Base-by-base conservation (phyloP, 2,797 vertebrate species). In the Fratercula arctica region DNA sequence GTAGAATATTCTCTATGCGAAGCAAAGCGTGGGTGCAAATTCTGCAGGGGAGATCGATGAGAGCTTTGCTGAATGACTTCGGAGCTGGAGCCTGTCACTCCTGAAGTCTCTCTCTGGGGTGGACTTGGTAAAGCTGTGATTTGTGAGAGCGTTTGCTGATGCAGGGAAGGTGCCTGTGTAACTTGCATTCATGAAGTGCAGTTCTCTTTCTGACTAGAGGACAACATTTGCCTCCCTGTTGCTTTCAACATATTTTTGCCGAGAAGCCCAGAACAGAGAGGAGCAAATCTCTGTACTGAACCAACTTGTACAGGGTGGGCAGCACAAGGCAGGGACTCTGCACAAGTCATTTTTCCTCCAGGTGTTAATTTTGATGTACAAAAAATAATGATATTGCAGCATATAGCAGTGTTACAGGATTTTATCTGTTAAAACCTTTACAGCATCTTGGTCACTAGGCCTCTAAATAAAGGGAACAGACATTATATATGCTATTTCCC, bases 1-100 rank as follows among this genome's bases (percentile, higher is more conserved):
- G 3, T 73, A 17, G 10, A 29, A 16, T 70, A 50, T 45, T 53
- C 23, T 28, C 5, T 14, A 75, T 0, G 0, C 1, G 16, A 87
- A 75, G 67, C 33, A 23, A 78, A 79, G 29, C 7, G 15, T 51
- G 79, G 70, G 63, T 77, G 68, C 75, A 73, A 19, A 73, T 73
- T 59, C 72, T 82, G 76, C 68, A 83, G 51, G 41, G 56, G 35
- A 66, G 41, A 48, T 28, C 2, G 9, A 26, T 10, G 31, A 25
- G 31, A 57, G 13, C 37, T 85, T 68, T 82, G 78, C 59, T 64
- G 53, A 89, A 64, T 57, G 46, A 46, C n/a, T 77, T 66, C 0
- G 3, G 28, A 83, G 46, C 33, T 41, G 68, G 72, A 86, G 46
- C 56, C 24, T 3, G 0, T 51, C 41, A 16, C 24, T 60, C 31